Percentiles rank a stretch among this genome's conserved stretches.
These are phyloP conservation scores for Machimus atricapillus DNA, from an alignment of 2,888 invertebrate genomes.

Conservation along the genomic window DNA sequence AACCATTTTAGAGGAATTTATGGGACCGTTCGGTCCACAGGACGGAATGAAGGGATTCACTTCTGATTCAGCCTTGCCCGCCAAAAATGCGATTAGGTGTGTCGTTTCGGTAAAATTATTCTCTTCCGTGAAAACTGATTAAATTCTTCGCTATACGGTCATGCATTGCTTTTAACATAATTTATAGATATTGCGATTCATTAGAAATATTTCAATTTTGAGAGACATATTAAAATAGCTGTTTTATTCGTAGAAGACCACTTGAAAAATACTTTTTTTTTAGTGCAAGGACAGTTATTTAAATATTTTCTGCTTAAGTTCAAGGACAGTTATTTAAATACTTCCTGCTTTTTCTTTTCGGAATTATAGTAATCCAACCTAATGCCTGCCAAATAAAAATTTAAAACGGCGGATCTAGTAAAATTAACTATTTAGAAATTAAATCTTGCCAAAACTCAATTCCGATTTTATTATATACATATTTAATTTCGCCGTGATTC, in stretches of 20 bases:
- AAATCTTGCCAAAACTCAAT: too few relatives aligned
- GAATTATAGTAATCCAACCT: not conserved
- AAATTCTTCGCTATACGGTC: not conserved
- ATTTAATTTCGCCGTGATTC: too few relatives aligned
- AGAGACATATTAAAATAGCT: not conserved
- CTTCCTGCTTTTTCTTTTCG: not conserved
- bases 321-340: too few relatives aligned
- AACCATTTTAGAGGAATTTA: not conserved
- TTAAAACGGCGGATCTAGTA: too few relatives aligned
- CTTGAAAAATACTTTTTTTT: not conserved
- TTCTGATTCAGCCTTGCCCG: not conserved
- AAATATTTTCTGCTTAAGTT: too few relatives aligned
- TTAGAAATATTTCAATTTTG: not conserved
- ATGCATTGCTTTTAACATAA: not conserved
- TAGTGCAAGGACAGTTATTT: not conserved
- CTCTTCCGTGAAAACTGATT: not conserved
- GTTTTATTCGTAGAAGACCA: not conserved
- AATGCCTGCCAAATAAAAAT: not conserved
- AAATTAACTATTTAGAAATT: too few relatives aligned
- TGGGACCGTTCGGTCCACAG: not conserved
- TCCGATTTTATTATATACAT: too few relatives aligned
- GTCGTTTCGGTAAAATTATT: not conserved
- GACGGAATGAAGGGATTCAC: not conserved
- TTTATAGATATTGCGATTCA: not conserved
- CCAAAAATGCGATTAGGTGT: not conserved